phyloP scores from a whole-genome alignment of 64 coral and sea anemone species.

The Montipora capricornis region DNA sequence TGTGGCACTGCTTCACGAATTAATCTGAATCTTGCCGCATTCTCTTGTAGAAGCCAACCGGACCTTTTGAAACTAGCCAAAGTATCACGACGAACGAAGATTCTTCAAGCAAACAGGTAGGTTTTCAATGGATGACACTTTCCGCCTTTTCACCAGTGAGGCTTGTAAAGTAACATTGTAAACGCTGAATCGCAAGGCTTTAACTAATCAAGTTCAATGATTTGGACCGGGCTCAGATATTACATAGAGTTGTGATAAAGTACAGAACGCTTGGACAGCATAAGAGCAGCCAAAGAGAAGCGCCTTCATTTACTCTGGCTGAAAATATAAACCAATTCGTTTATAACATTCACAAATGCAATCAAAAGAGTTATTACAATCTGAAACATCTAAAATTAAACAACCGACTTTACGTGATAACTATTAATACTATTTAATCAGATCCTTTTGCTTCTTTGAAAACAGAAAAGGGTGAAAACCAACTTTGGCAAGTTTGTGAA shows the following conservation, averaged over 20 bases:
- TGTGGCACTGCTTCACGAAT: neutral
- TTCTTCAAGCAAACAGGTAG: slow-evolving; percentile 14
- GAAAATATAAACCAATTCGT: too few relatives aligned
- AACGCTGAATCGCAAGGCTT: too few relatives aligned
- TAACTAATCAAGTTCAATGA: too few relatives aligned
- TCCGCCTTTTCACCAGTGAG: neutral
- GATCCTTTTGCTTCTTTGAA: neutral
- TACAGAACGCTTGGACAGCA: too few relatives aligned
- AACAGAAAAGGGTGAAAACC: slow-evolving; percentile 82
- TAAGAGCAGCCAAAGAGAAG: too few relatives aligned
- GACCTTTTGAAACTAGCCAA: neutral
- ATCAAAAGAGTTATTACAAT: too few relatives aligned
- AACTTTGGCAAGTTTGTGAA: slow-evolving; percentile 91
- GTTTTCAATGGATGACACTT: neutral
- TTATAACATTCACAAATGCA: too few relatives aligned
- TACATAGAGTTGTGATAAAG: too few relatives aligned
- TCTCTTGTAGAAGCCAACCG: slow-evolving; percentile 10
- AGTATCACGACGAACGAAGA: slow-evolving; percentile 13
- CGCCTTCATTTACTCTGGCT: too few relatives aligned
- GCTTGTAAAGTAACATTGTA: too few relatives aligned
- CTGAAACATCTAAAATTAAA: too few relatives aligned
- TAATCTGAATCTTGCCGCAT: neutral
- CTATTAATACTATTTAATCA: neutral
- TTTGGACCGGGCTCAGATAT: too few relatives aligned
- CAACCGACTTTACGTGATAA: neutral